Base-by-base conservation (phyloP, 2,888 invertebrate species). In the Dyspetes luteomarginatus region DNA sequence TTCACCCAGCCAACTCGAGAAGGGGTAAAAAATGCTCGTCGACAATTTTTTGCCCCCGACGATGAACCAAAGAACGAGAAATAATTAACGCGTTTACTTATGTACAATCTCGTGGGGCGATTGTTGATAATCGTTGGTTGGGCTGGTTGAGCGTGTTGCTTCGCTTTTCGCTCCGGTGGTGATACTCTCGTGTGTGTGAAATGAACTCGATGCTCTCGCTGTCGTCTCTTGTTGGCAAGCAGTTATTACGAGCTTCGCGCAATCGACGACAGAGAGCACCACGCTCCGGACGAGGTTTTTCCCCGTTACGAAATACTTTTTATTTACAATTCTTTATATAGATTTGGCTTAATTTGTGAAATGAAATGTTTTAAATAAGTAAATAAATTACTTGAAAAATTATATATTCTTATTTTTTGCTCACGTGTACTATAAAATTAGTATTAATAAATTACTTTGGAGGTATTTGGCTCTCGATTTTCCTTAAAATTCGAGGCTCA, bases 261-360 rank as follows among this genome's bases (percentile, higher is more conserved):
- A 26, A 67, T 3, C 36, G 72, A 17, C 76, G 12, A 26, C 22
- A 80, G 80, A 56, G 76, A 36, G 75, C 75, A 67, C 67, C 45
- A 36, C 52, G 4, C 5, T 22, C 45, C 24, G 56, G 43, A 17
- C 19, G 9, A 3, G 19, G 17, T 43, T 43, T 56, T 56, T 26
- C 4, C 55, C 4, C 55, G 55, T 12, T 55, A n/a, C 15, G 55
- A 55, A 26, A 55, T n/a, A 55, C 24, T n/a, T n/a, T n/a, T n/a
- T n/a, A 24, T 55, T n/a, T 4, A 55, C 5, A 26, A 26, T 55
- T 24, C 2, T 26, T 55, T 15, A 26, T n/a, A n/a, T 26, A 24
- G 26, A 52, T 52, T 24, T 9, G 24, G 2, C 5, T 24, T 9
- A 52, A 55, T 55, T 28, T 26, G 2, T 7, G 36, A 36, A 36